Base-by-base conservation (phyloP, 2,797 vertebrate species). In the Linurgus olivaceus region DNA sequence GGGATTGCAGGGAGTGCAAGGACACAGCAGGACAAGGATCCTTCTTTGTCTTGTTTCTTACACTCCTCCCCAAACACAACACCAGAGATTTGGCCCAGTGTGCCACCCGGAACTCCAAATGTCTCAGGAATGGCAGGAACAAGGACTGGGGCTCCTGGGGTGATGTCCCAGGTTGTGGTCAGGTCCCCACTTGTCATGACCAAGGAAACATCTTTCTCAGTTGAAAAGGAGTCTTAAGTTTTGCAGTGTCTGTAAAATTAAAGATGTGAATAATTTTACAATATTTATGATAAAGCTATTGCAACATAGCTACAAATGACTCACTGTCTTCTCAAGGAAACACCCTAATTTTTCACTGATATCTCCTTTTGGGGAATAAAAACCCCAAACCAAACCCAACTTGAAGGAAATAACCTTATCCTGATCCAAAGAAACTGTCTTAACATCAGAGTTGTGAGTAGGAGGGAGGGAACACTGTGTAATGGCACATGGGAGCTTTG, bases 311-410 rank as follows among this genome's bases (percentile, higher is more conserved):
- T 88, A 58, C 35, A 37, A 44, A 75, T 93, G 86, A 92, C 75
- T 97, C 89, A 92, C 71, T 77, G 21, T 47, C 75, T 93, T 89
- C 88, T 78, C 86, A 93, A 67, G 78, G 68, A 95, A 96, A 94
- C 78, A 87, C 75, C 68, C 86, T 86, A 8, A 71, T 85, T 87
- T 93, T 89, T 77, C 86, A 85, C 29, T 68, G 19, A 17, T 80
- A 86, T 2, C 5, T 61, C 35, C 50, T 87, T 83, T 16, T 33
- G 15, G 37, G 59, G 5, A 37, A 54, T 73, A 78, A 55, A 85
- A 52, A 5, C 14, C 26, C 21, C 17, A 38, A 38, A 42, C 25
- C n/a, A 55, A 44, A 33, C 11, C 17, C 16, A 19, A 0, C 50
- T 78, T 78, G 58, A 62, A 85, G 63, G 67, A 95, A 94, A 84